phyloP scores from a whole-genome alignment of 2,888 invertebrate species.

The Eupithecia centaureata region DNA sequence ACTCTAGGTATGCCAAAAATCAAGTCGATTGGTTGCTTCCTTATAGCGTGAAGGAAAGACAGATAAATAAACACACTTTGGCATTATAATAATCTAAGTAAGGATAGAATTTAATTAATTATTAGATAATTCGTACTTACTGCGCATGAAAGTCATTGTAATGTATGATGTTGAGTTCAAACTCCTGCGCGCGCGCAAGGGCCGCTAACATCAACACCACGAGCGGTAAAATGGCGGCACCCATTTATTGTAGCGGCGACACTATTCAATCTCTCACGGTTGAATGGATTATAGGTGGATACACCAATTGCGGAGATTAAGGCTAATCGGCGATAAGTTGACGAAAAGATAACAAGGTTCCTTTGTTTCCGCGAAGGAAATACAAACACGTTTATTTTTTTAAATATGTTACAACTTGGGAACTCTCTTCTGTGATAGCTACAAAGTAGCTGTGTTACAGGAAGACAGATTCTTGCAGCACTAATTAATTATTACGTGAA shows the following conservation, averaged over 20 bases:
- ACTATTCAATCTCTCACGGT: not conserved
- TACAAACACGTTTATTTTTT: not conserved
- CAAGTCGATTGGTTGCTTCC: no score
- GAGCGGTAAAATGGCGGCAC: conserved; percentile 39
- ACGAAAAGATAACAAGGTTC: conserved; percentile 6
- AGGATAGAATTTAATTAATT: no score
- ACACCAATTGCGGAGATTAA: conserved; percentile 24
- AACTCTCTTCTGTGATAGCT: no score
- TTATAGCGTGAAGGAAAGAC: no score
- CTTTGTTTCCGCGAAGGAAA: conserved; percentile 14
- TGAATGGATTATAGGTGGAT: not conserved
- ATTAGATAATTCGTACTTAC: no score
- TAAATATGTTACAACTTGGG: no score
- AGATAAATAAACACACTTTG: no score
- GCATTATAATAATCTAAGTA: no score
- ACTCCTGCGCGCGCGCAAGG: conserved; percentile 50
- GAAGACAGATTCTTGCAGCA: no score
- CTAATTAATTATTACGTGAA: no score
- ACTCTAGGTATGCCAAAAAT: no score
- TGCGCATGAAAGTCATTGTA: conserved; percentile 85
- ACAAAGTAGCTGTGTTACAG: no score
- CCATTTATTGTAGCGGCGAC: not conserved
- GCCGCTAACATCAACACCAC: conserved; percentile 47
- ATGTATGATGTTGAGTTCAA: conserved; percentile 76
- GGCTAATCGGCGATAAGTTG: conserved; percentile 26